Percentiles rank a stretch among this genome's conserved stretches.
Evolutionary conservation across 23 tunicate genomes (phyloP).

Genomic region (Halocynthia roretzi): DNA sequence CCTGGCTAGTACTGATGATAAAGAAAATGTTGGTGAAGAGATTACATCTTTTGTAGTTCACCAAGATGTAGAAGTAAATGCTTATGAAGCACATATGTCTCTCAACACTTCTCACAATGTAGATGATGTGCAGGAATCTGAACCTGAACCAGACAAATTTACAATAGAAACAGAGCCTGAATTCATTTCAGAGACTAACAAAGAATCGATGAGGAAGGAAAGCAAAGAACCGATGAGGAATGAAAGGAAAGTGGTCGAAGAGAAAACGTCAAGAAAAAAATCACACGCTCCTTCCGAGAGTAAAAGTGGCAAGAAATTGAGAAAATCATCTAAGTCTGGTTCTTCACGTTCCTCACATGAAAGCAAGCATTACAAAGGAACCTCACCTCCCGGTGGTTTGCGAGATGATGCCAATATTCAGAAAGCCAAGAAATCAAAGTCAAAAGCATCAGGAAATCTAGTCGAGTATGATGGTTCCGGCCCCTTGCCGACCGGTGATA

Average conservation of each 20-base stretch:
- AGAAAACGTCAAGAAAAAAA: background rate
- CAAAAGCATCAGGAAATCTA: conserved; percentile 8
- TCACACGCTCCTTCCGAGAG: conserved; percentile 1
- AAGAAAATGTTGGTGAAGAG: too few species aligned
- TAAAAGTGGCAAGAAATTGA: background rate
- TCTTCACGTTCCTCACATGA: background rate
- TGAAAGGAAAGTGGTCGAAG: background rate
- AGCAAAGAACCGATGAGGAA: conserved; percentile 4
- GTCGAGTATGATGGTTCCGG: conserved; percentile 74
- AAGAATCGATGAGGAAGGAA: conserved; percentile 2
- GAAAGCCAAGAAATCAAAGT: background rate
- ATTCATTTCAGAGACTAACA: background rate
- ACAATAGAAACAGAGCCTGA: too few species aligned
- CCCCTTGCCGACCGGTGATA: conserved; percentile 70
- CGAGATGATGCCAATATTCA: background rate
- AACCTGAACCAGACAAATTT: too few species aligned
- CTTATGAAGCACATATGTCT: too few species aligned
- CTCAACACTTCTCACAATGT: too few species aligned
- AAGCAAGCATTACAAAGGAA: background rate
- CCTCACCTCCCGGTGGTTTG: too few species aligned
- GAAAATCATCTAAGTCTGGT: background rate
- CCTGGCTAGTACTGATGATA: too few species aligned
- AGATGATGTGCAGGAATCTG: too few species aligned
- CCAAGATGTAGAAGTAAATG: too few species aligned
- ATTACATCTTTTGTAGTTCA: too few species aligned